phyloP scores from a whole-genome alignment of 2,797 vertebrate genomes.

The Nothura maculosa region DNA sequence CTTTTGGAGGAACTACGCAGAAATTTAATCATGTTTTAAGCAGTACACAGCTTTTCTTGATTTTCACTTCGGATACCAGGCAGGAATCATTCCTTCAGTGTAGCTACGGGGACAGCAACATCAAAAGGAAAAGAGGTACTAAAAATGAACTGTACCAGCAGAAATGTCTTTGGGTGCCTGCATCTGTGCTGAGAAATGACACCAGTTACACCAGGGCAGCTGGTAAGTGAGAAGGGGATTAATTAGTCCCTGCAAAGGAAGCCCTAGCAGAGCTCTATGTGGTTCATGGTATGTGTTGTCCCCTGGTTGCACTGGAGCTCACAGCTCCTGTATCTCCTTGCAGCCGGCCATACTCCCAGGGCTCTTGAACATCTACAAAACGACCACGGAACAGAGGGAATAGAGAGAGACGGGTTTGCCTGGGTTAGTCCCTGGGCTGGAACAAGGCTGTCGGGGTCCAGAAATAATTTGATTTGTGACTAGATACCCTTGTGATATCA shows the following conservation, averaged over 20 bases:
- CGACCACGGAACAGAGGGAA: neutral
- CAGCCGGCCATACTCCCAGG: neutral
- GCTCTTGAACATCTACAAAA: neutral
- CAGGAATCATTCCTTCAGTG: neutral
- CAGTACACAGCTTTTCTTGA: neutral
- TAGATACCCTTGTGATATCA: neutral
- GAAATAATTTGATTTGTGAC: neutral
- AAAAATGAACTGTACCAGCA: slow-evolving; percentile 1
- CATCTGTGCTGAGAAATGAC: neutral
- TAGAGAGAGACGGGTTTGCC: neutral
- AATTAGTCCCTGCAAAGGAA: neutral
- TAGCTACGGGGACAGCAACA: neutral
- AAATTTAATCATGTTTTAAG: neutral
- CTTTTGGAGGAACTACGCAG: neutral
- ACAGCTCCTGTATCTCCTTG: neutral
- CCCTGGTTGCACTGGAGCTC: neutral
- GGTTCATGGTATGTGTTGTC: neutral
- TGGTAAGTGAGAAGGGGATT: neutral
- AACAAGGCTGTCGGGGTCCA: neutral
- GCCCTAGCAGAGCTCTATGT: neutral
- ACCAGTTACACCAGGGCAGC: neutral
- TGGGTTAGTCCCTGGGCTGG: neutral
- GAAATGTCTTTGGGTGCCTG: neutral
- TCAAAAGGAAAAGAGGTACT: neutral
- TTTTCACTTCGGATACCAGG: neutral